Evolutionary conservation across 2,113 vertebrate genomes (phyloP).

Genomic region (Chrysochloris asiatica): DNA sequence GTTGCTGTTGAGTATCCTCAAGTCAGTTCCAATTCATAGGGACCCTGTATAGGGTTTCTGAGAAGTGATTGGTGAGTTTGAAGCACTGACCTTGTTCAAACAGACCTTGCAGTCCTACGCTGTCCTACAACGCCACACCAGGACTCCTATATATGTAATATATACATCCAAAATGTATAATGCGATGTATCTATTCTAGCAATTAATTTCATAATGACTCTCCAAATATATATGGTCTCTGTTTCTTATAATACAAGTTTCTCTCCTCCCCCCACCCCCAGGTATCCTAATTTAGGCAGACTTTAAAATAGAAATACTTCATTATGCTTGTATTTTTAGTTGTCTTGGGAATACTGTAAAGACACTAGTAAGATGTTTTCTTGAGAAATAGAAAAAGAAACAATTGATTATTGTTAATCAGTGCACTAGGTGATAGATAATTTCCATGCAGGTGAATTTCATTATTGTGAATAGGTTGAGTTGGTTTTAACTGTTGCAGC

Average conservation of each 20-base stretch:
- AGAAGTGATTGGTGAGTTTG: no score
- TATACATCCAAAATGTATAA: neutral
- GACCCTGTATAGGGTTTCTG: no score
- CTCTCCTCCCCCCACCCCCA: neutral
- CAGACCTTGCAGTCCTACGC: no score
- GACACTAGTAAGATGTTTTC: neutral
- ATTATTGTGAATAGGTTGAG: neutral
- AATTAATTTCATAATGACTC: conserved; percentile 62
- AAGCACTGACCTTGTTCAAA: no score
- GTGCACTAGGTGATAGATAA: neutral
- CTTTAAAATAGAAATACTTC: conserved; percentile 48
- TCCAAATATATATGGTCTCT: conserved; percentile 45
- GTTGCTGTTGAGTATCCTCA: no score
- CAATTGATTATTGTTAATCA: neutral
- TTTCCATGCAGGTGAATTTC: neutral
- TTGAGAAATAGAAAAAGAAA: conserved; percentile 2
- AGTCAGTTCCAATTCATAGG: no score
- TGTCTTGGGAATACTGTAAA: conserved; percentile 46
- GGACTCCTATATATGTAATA: no score
- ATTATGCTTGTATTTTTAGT: conserved; percentile 33
- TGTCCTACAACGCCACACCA: no score
- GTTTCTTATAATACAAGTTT: conserved; percentile 14
- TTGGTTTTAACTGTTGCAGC: conserved; percentile 19
- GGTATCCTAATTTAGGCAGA: conserved; percentile 34
- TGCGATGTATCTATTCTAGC: neutral